Conservation (phyloP, 1,140 invertebrate species). For the Euura saliciscinereae region DNA sequence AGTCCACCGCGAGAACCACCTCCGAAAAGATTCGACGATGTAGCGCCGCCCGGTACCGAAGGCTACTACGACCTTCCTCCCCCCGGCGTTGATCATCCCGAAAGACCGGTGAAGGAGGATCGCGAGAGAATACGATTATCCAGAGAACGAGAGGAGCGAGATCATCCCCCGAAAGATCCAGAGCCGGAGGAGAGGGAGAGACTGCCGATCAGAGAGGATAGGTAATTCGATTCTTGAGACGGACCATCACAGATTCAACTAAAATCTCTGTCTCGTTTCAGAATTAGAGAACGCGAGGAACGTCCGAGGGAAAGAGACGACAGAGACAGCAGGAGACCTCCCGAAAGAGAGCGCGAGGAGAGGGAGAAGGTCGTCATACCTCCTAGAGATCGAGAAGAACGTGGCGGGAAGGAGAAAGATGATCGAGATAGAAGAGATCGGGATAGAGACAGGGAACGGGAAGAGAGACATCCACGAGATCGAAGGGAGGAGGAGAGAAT, state of each 20-base stretch:
- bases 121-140: conserved; percentile 37
- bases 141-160: conserved; percentile 45
- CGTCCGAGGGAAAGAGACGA: conserved; percentile 50
- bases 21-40: conserved; percentile 55
- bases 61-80: conserved; percentile 57
- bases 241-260: too few relatives aligned
- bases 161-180: conserved; percentile 45
- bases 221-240: conserved; percentile 29
- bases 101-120: conserved; percentile 40
- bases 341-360: conserved; percentile 38
- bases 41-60: conserved; percentile 58
- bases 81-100: conserved; percentile 55
- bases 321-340: conserved; percentile 35
- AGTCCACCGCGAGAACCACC: conserved; percentile 43
- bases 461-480: conserved; percentile 47
- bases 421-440: conserved; percentile 50
- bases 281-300: conserved; percentile 28
- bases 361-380: conserved; percentile 8
- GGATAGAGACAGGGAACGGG: conserved; percentile 38
- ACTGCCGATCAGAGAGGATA: conserved; percentile 44
- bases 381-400: conserved; percentile 45
- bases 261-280: conserved; percentile 13
- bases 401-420: conserved; percentile 43
- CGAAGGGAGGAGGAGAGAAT: conserved; percentile 46
- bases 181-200: conserved; percentile 50